Percentiles rank a stretch among this genome's conserved stretches.
Evolutionary conservation across 2,888 invertebrate genomes (phyloP).

Genomic region (Epicampocera succincta): DNA sequence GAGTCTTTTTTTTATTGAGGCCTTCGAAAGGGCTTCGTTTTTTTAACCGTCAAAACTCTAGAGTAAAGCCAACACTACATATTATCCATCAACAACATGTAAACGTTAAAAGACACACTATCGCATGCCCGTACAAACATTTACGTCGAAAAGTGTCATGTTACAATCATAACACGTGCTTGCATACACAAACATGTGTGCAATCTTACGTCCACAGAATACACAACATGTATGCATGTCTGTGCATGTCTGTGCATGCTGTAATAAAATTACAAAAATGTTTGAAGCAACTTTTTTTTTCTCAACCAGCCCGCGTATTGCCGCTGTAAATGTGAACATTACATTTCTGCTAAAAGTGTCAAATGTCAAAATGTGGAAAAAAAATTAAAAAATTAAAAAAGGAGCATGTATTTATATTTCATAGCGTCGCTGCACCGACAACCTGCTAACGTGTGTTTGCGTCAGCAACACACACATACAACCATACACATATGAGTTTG

Average conservation of each 20-base stretch:
- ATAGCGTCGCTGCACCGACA: too few species aligned
- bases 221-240: too few species aligned
- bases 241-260: neutral
- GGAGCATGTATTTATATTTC: too few species aligned
- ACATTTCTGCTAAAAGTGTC: conserved; percentile 39
- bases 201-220: neutral
- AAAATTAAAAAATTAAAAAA: neutral
- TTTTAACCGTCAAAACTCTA: too few species aligned
- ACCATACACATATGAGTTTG: too few species aligned
- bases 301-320: conserved; percentile 5
- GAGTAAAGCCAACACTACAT: neutral
- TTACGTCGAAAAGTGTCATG: conserved; percentile 33
- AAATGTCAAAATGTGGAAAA: conserved; percentile 15
- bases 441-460: too few species aligned
- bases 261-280: conserved; percentile 32
- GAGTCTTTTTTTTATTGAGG: neutral
- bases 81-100: conserved; percentile 2
- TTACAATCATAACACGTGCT: conserved; percentile 19
- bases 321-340: neutral
- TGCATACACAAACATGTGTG: conserved; percentile 17
- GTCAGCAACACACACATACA: too few species aligned
- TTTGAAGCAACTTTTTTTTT: conserved; percentile 26
- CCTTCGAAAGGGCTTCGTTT: neutral
- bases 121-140: conserved; percentile 32
- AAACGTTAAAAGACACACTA: conserved; percentile 2